Base-by-base conservation (phyloP, 2,113 vertebrate species). In the Gadus chalcogrammus region DNA sequence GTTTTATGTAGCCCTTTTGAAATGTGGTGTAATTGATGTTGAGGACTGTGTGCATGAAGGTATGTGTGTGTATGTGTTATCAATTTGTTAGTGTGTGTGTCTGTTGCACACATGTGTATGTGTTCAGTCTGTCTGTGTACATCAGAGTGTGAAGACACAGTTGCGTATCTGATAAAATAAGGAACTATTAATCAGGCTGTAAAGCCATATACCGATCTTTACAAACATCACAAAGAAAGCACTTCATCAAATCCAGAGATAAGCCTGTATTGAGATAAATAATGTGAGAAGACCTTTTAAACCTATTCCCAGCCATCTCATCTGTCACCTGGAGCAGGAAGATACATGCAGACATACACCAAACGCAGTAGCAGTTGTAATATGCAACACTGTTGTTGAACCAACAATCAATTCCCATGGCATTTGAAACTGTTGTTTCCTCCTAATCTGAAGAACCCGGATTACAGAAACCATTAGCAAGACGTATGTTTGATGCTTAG, bases 241-340 rank as follows among this genome's bases (percentile, higher is more conserved):
- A 73, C 9, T 48, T 82, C 67, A 69, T 72, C 53, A 74, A 75
- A 81, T 70, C 65, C 22, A 78, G 62, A 60, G 69, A 78, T 71
- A 62, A 69, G 48, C 72, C 70, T 69, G 77, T 64, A 63, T 71
- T 66, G 71, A 84, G 77, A 85, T 79, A 73, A 80, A 76, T 64
- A 18, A 60, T 78, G 75, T 79, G 75, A 65, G 58, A 58, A 65
- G 71, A 70, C 68, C 64, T 80, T 81, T 81, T 67, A 83, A 84
- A 84, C 72, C 68, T 67, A 72, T 77, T 76, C 73, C 18, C 65
- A 78, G 72, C 69, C 77, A 82, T 67, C 76, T 70, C 75, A 75
- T 69, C 76, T 80, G 56, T 85, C 71, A 83, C 76, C 75, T 73
- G 68, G 48, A 76, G 82, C 65, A 69, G 74, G 66, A 68, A 81